phyloP scores from a whole-genome alignment of 2,888 invertebrate species.

The Metacarcinus magister region DNA sequence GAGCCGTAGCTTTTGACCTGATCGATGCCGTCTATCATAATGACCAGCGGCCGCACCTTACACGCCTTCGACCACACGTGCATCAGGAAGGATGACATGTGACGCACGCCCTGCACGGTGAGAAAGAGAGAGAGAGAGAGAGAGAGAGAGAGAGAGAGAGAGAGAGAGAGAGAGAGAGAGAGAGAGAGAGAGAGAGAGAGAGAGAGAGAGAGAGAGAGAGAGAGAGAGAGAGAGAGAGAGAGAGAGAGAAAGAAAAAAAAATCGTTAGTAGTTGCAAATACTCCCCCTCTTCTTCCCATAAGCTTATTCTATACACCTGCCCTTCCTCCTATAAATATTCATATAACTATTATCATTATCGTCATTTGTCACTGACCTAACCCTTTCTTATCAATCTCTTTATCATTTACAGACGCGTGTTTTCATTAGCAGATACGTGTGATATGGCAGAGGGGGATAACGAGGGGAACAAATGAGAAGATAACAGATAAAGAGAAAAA shows the following conservation, averaged over 20 bases:
- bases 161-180: no score
- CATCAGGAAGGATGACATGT: conserved; percentile 86
- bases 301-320: not conserved
- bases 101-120: conserved; percentile 84
- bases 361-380: no score
- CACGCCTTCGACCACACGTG: conserved; percentile 87
- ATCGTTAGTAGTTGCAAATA: not conserved
- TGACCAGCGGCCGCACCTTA: conserved; percentile 86
- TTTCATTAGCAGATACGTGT: no score
- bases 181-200: no score
- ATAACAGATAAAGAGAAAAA: no score
- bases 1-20: conserved; percentile 87
- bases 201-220: no score
- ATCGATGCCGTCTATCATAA: conserved; percentile 92
- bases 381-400: no score
- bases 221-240: no score
- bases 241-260: not conserved
- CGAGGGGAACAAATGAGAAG: no score
- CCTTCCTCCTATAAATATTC: not conserved
- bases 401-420: no score
- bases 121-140: not conserved
- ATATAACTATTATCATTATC: not conserved
- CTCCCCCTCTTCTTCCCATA: not conserved
- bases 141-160: no score
- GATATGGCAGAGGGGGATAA: no score